Conservation (phyloP, 1,140 invertebrate species). For the Drosophila bipectinata region DNA sequence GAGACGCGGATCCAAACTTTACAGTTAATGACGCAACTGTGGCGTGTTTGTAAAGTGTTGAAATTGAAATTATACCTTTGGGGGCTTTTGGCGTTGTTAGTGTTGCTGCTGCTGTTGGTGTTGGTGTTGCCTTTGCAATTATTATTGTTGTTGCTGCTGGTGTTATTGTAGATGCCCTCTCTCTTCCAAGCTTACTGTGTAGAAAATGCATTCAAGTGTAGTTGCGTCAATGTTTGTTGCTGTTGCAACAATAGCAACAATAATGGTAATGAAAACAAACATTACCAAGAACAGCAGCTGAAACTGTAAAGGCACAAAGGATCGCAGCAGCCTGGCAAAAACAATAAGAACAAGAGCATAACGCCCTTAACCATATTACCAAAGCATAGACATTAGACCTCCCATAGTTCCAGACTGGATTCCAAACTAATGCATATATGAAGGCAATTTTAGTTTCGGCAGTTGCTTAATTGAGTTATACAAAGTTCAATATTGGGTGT, state of each 20-base stretch:
- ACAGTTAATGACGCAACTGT: slow-evolving; percentile 81
- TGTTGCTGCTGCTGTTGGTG: slow-evolving; percentile 19
- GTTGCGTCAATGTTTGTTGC: slow-evolving; percentile 44
- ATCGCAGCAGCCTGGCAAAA: slow-evolving; percentile 29
- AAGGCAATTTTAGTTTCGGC: slow-evolving; percentile 35
- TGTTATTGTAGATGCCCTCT: slow-evolving; percentile 9
- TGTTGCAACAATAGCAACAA: slow-evolving; percentile 55
- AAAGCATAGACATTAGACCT: slow-evolving; percentile 45
- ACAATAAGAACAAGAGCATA: slow-evolving; percentile 42
- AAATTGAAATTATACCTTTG: slow-evolving; percentile 81
- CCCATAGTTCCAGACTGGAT: slow-evolving; percentile 15
- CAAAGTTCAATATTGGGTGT: slow-evolving; percentile 39
- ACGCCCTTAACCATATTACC: slow-evolving; percentile 52
- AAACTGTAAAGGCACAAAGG: slow-evolving; percentile 2
- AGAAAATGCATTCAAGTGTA: slow-evolving; percentile 65
- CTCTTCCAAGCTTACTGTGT: slow-evolving; percentile 24
- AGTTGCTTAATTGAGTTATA: slow-evolving; percentile 39
- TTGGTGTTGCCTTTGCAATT: slow-evolving; percentile 31
- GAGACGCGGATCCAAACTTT: slow-evolving; percentile 75
- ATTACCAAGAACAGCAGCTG: slow-evolving; percentile 43
- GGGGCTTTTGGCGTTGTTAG: slow-evolving; percentile 51
- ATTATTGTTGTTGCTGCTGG: slow-evolving; percentile 29
- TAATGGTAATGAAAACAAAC: slow-evolving; percentile 76
- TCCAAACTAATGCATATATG: slow-evolving; percentile 30
- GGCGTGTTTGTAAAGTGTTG: slow-evolving; percentile 81